Evolutionary conservation across 2,888 invertebrate genomes (phyloP), one percentile per base, ranked within the genome.

Genomic region (Dynastes grantii): DNA sequence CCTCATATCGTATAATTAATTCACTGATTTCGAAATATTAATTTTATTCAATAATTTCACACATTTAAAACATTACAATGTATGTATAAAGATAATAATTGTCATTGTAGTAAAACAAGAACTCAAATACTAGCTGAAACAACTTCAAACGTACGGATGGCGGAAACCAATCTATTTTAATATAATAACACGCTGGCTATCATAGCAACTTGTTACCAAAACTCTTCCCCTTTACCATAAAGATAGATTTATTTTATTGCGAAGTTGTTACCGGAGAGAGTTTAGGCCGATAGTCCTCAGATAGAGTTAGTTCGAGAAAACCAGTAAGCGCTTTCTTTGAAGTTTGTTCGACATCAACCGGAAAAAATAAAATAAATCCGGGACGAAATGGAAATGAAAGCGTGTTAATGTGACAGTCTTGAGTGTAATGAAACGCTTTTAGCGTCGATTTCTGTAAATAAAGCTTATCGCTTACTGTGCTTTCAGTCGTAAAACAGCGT

Each of bases 401-500:
- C 16, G 73, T 61, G 58, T 58, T 73, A 73, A 73, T 68, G 58
- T 37, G 37, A 58, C 73, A 73, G 37, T 73, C 37, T 58, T 27
- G 45, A 58, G 58, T 58, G 73, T 16, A 58, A 58, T 58, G 73
- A 73, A 58, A 61, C 13, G 55, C 73, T 58, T 73, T 73, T 58
- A 73, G 40, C 22, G 40, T 22, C 40, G 13, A 55, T 73, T 73
- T 58, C 73, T 73, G 58, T 73, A 73, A 73, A 73, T 73, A 73
- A 73, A 73, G 73, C 58, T 73, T 73, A 40, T 73, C 40, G 73
- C 73, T 73, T 68, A n/a, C 68, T 51, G 68, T 68, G 29, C 51
- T 68, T 68, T 68, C 29, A 40, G 49, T 53, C 68, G 51, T 68
- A 68, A 68, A 49, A 68, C 49, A 11, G 51, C 27, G 68, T 68